A percentile compares a stretch with the other conserved stretches of the same genome.
These are phyloP conservation scores for Xenopus petersii DNA, from an alignment of 2,797 vertebrate genomes.

Conservation along the genomic window DNA sequence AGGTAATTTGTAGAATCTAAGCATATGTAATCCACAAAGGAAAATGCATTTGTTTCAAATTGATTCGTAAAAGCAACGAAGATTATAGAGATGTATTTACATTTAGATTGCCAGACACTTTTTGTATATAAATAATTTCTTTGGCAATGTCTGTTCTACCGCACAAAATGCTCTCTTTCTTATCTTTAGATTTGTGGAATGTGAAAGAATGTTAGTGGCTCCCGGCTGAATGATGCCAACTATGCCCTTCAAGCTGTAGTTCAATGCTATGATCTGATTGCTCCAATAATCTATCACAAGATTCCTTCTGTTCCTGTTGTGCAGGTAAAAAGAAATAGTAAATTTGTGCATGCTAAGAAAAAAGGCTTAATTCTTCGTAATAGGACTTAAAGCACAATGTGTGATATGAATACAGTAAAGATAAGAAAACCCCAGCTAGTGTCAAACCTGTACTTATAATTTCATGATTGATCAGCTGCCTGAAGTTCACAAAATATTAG, in stretches of 20 bases:
- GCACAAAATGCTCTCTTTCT: conserved; percentile 36
- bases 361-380: not conserved
- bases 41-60: conserved; percentile 33
- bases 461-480: not conserved
- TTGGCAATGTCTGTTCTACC: conserved; percentile 21
- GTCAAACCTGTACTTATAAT: not conserved
- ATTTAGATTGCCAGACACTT: conserved; percentile 42
- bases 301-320: conserved; percentile 72
- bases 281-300: conserved; percentile 86
- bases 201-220: conserved; percentile 80
- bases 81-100: conserved; percentile 41
- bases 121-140: conserved; percentile 18
- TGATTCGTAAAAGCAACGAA: conserved; percentile 31
- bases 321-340: conserved; percentile 70
- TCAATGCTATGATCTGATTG: conserved; percentile 83
- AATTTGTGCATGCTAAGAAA: not conserved
- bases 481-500: too few species aligned
- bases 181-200: conserved; percentile 80
- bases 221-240: conserved; percentile 73
- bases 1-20: conserved; percentile 38
- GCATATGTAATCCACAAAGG: conserved; percentile 35
- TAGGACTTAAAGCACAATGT: not conserved
- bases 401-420: not conserved
- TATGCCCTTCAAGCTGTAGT: conserved; percentile 79
- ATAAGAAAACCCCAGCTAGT: not conserved